Evolutionary conservation across 2,797 vertebrate genomes (phyloP).

Genomic region (Spinibarbus caldwelli): DNA sequence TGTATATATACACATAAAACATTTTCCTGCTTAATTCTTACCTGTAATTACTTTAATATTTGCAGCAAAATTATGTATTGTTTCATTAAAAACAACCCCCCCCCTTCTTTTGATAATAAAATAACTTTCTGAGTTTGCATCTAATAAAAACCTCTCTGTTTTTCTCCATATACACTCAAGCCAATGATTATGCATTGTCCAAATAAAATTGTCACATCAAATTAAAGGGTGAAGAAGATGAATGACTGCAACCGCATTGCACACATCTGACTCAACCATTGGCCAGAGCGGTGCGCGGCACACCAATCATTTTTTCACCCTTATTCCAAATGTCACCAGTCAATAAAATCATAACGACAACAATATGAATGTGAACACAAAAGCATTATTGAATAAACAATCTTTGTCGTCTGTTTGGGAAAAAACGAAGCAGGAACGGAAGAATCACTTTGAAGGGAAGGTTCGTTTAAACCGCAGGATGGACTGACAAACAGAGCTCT

Average conservation of each 20-base stretch:
- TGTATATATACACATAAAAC: not conserved
- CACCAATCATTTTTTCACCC: slow-evolving; percentile 59
- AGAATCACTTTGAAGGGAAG: slow-evolving; percentile 50
- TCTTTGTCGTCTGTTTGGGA: slow-evolving; percentile 55
- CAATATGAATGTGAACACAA: slow-evolving; percentile 77
- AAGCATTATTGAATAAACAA: slow-evolving; percentile 73
- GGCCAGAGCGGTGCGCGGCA: slow-evolving; percentile 55
- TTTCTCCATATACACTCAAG: not conserved
- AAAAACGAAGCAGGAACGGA: slow-evolving; percentile 55
- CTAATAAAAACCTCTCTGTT: slow-evolving; percentile 17
- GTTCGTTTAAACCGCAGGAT: slow-evolving; percentile 75
- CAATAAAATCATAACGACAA: slow-evolving; percentile 83
- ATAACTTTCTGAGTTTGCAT: slow-evolving; percentile 9
- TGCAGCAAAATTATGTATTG: not conserved
- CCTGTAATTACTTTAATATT: not conserved
- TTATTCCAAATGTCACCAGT: slow-evolving; percentile 70
- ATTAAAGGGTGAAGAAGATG: slow-evolving; percentile 47
- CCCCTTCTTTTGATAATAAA: not conserved
- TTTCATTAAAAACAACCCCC: not conserved
- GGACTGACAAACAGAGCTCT: slow-evolving; percentile 44
- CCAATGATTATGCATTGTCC: slow-evolving; percentile 46
- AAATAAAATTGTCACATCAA: slow-evolving; percentile 50
- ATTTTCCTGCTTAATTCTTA: not conserved
- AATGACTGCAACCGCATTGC: slow-evolving; percentile 46
- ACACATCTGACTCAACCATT: slow-evolving; percentile 52